phyloP scores from a whole-genome alignment of 2,113 vertebrate genomes.

The Martes martes region DNA sequence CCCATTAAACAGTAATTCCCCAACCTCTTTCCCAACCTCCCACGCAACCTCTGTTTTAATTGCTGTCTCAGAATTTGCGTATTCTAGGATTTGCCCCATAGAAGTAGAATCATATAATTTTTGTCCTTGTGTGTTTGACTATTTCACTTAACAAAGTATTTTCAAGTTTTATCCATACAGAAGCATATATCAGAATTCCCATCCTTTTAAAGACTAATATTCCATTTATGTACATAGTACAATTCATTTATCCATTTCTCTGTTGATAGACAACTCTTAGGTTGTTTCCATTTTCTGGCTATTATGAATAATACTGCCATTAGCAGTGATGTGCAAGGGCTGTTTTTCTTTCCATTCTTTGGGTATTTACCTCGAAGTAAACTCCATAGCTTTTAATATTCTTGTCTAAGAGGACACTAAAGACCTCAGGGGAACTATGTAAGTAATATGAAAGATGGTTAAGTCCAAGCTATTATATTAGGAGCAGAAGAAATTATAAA shows the following conservation, averaged over 20 bases:
- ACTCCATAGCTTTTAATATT: constrained; percentile 21
- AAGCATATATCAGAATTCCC: constrained; percentile 1
- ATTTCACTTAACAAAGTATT: constrained; percentile 10
- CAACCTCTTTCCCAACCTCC: neutral
- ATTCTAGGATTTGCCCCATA: neutral
- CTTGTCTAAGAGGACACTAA: constrained; percentile 28
- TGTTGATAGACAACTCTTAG: neutral
- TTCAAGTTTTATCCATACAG: neutral
- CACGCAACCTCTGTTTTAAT: neutral
- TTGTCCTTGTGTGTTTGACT: neutral
- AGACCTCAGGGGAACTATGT: neutral
- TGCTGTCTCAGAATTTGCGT: constrained; percentile 15
- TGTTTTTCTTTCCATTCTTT: neutral
- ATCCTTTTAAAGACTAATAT: neutral
- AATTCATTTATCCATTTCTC: neutral
- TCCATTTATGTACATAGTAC: neutral
- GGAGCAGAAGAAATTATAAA: constrained; percentile 13
- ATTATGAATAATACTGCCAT: neutral
- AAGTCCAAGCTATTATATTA: neutral
- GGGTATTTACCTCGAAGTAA: neutral
- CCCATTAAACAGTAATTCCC: neutral
- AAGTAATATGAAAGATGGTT: neutral
- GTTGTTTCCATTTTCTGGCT: neutral
- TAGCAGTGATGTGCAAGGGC: neutral
- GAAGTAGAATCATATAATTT: neutral